Conservation (phyloP, 1,140 invertebrate species). For the Achroia grisella region DNA sequence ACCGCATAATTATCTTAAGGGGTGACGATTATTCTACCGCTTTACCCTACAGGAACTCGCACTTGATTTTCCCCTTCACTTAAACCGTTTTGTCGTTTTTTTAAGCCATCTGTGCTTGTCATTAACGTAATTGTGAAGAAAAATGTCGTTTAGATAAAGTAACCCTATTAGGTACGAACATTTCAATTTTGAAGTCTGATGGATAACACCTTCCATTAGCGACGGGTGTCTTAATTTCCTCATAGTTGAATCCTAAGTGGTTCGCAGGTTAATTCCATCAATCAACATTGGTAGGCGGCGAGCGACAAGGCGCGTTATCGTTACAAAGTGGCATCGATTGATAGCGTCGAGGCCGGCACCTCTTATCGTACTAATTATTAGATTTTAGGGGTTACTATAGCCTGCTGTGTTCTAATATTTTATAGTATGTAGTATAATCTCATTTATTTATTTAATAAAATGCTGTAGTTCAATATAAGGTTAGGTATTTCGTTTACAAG, state of each 20-base stretch:
- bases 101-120: too few species aligned
- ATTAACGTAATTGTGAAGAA: background rate
- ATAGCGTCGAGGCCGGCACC: slow-evolving; percentile 43
- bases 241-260: slow-evolving; percentile 49
- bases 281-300: slow-evolving; percentile 26
- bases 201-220: slow-evolving; percentile 65
- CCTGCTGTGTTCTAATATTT: too few species aligned
- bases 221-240: slow-evolving; percentile 41
- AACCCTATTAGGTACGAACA: slow-evolving; percentile 34
- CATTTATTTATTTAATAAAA: too few species aligned
- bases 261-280: slow-evolving; percentile 47
- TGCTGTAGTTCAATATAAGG: too few species aligned
- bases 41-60: slow-evolving; percentile 13
- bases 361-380: slow-evolving; percentile 53
- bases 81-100: too few species aligned
- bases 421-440: too few species aligned
- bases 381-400: too few species aligned
- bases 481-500: too few species aligned
- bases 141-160: slow-evolving; percentile 45
- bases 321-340: slow-evolving; percentile 48
- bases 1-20: slow-evolving; percentile 36
- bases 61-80: slow-evolving; percentile 15
- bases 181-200: slow-evolving; percentile 60
- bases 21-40: slow-evolving; percentile 21
- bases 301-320: slow-evolving; percentile 30